Evolutionary conservation across 2,888 invertebrate genomes (phyloP).

Genomic region (Lottia gigantea): DNA sequence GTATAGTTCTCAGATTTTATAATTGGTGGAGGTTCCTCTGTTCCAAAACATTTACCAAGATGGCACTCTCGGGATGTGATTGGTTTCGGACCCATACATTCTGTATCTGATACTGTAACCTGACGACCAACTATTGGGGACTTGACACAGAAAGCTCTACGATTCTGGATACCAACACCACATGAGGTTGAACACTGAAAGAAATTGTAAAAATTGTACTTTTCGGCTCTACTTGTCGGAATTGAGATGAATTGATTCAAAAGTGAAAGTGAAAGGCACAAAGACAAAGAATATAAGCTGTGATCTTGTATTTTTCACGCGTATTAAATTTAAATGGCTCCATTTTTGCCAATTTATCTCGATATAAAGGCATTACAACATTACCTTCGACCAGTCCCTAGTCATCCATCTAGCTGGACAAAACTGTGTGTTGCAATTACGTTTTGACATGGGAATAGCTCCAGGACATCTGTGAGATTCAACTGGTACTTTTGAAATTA

Average conservation of each 20-base stretch:
- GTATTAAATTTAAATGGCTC: too few species aligned
- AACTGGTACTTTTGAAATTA: slow-evolving; percentile 21
- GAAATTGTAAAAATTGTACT: background rate
- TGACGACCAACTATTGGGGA: slow-evolving; percentile 34
- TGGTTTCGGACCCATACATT: slow-evolving; percentile 47
- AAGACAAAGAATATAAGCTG: too few species aligned
- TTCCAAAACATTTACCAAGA: slow-evolving; percentile 42
- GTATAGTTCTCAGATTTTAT: slow-evolving; percentile 48
- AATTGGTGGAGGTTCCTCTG: slow-evolving; percentile 36
- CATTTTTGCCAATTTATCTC: background rate
- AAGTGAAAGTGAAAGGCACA: too few species aligned
- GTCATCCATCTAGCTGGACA: slow-evolving; percentile 92
- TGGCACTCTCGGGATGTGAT: slow-evolving; percentile 42
- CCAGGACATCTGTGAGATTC: slow-evolving; percentile 87
- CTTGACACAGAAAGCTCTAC: slow-evolving; percentile 83
- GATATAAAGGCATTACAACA: slow-evolving; percentile 64
- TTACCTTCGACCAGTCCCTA: slow-evolving; percentile 89
- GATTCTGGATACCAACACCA: slow-evolving; percentile 84
- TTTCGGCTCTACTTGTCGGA: too few species aligned
- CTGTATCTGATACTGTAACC: slow-evolving; percentile 42
- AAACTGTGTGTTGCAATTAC: slow-evolving; percentile 89
- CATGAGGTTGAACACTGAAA: slow-evolving; percentile 90
- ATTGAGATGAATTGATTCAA: too few species aligned
- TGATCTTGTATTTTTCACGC: too few species aligned
- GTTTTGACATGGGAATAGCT: slow-evolving; percentile 85